Base-by-base conservation (phyloP, 2,113 vertebrate species). In the Potamarius usumacintae region DNA sequence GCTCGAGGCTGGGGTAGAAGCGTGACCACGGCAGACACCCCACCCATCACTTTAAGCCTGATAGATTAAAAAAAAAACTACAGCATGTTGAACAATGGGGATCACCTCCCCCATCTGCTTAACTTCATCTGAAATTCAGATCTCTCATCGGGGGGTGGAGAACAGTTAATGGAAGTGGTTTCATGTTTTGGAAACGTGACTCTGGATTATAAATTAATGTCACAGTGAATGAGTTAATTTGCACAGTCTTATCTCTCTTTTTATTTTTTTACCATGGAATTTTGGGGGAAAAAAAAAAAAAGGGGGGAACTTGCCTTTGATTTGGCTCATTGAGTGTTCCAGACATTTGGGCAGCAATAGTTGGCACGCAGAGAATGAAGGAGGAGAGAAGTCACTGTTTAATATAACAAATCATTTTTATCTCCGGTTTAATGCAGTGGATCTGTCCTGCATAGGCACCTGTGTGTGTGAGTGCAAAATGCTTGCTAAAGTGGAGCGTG, bases 91-190 rank as follows among this genome's bases (percentile, higher is more conserved):
- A 94, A 93, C 94, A 94, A 94, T 93, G 91, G 93, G 88, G 91
- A 92, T 93, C 92, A 92, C 93, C 92, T 93, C 92, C 92, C 93
- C 94, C 94, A 95, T 95, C 94, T 95, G 94, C 88, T 94, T 92
- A 93, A 94, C 93, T 94, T 94, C 89, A 95, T 94, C 95, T 94
- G 93, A 92, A 94, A 94, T 94, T 92, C 92, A 92, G 91, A 92
- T 90, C 91, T 91, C 86, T 88, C 92, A 91, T 92, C 91, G 83
- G 93, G 90, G 91, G 90, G 87, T 79, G 72, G 78, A 88, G 90
- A 63, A 83, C 85, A 87, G 85, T 91, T 88, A 89, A 89, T 85
- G 89, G 91, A 93, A 92, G 85, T 62, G 88, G 92, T 92, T 93
- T 94, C 88, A 93, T 94, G 93, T 94, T 93, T 92, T 93, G 91